Percentiles rank a stretch among this genome's conserved stretches.
Evolutionary conservation across 2,797 vertebrate species (phyloP).

Genomic region (Ceryle rudis): DNA sequence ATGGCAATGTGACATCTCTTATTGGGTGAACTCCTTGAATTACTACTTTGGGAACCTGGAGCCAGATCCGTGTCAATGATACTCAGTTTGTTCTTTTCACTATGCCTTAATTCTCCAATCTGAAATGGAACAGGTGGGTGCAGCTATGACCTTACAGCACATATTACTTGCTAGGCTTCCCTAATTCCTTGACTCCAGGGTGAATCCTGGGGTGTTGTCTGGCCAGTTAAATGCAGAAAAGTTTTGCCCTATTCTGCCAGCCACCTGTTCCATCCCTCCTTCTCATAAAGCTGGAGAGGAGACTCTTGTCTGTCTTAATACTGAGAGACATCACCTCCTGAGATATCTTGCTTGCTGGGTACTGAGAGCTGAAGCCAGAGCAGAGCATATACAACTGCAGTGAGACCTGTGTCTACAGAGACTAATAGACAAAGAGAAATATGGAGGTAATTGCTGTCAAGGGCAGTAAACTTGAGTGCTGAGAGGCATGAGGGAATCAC

Average conservation of each 20-base stretch:
- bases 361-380: neutral
- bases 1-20: conserved; percentile 59
- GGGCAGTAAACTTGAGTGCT: neutral
- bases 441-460: neutral
- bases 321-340: neutral
- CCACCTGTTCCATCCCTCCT: neutral
- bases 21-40: neutral
- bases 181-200: neutral
- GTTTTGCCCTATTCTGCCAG: neutral
- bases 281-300: neutral
- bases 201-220: neutral
- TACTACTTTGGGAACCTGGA: neutral
- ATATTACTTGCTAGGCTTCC: neutral
- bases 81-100: neutral
- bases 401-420: neutral
- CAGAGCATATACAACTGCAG: neutral
- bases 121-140: neutral
- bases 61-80: neutral
- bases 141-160: neutral
- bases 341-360: neutral
- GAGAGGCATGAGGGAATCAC: neutral
- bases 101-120: neutral
- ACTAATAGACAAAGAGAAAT: neutral
- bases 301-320: neutral
- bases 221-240: neutral